A percentile compares a stretch with the other conserved stretches of the same genome.
Conservation (phyloP, 2,113 vertebrate species). For the Naja naja region DNA sequence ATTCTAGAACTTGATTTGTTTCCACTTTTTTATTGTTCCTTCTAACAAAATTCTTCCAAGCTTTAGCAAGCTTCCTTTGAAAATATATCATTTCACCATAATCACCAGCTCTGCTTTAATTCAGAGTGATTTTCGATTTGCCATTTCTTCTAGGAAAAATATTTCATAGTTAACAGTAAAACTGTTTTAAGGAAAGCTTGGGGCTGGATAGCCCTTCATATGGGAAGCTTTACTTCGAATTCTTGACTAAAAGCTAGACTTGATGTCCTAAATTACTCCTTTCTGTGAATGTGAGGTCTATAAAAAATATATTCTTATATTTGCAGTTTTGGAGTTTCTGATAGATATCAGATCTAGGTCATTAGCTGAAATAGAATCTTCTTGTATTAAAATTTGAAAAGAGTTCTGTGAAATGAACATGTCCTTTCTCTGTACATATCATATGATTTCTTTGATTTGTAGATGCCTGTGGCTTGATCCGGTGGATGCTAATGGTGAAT, state of each 20-base stretch:
- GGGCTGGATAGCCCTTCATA: neutral
- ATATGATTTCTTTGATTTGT: conserved; percentile 3
- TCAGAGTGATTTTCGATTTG: neutral
- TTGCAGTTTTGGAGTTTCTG: neutral
- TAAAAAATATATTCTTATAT: neutral
- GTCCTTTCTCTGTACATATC: neutral
- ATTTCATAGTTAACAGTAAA: neutral
- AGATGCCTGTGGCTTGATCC: conserved; percentile 96
- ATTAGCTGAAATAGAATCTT: neutral
- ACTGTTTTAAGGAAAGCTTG: neutral
- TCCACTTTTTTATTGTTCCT: neutral
- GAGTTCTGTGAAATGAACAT: neutral
- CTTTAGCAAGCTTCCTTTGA: neutral
- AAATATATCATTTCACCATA: neutral
- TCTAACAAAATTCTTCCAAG: neutral
- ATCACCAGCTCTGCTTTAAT: neutral
- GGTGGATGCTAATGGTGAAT: conserved; percentile 98
- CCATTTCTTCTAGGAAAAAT: neutral
- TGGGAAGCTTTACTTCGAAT: neutral
- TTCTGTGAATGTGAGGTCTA: neutral
- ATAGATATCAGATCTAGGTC: neutral
- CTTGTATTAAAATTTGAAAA: neutral
- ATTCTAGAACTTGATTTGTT: neutral
- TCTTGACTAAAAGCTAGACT: neutral
- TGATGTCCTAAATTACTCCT: neutral